Base-by-base conservation (phyloP, 2,888 invertebrate species). In the Plebejus melissa region DNA sequence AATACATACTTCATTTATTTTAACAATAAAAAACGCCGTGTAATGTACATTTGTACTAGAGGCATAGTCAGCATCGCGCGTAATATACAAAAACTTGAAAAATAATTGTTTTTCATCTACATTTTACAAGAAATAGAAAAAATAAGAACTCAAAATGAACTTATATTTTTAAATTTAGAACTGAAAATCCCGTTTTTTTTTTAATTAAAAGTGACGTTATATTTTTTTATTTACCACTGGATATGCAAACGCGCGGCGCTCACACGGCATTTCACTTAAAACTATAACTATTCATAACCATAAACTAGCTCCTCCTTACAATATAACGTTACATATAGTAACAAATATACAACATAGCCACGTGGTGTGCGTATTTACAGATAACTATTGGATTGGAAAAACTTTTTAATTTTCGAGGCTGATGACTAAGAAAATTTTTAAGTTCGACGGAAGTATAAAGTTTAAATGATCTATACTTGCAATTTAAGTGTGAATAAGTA, bases 1-100 rank as follows among this genome's bases (percentile, higher is more conserved):
- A 90, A 88, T 91, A 89, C 90, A 89, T 89, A 89, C 80, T 88
- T 87, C 82, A 89, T 89, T 88, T 87, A 89, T 88, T 86, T 83
- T 89, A 91, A 91, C 89, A 90, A 90, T 87, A 84, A 89, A 86
- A 85, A 88, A 84, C 85, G 85, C 86, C 86, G 86, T 82, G 83
- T 84, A 80, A 81, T 85, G 90, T 90, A 90, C 90, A 79, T 85
- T 87, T 91, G 90, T 91, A 91, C 91, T 88, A 85, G 83, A 83
- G 28, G 60, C 60, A 9, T 11, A 22, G 60, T 28, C 28, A 28
- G 28, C 60, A 7, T 22, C 60, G 28, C 60, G 28, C 60, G 58
- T 22, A 58, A 58, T 22, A 60, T 9, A 60, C 3, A 60, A 54
- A 16, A 16, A 54, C 54, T 46, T 3, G 54, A 54, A 4, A 4